Evolutionary conservation across 2,797 vertebrate species (phyloP), one percentile per base, ranked within the genome.

Genomic region (Lutjanus argentimaculatus): DNA sequence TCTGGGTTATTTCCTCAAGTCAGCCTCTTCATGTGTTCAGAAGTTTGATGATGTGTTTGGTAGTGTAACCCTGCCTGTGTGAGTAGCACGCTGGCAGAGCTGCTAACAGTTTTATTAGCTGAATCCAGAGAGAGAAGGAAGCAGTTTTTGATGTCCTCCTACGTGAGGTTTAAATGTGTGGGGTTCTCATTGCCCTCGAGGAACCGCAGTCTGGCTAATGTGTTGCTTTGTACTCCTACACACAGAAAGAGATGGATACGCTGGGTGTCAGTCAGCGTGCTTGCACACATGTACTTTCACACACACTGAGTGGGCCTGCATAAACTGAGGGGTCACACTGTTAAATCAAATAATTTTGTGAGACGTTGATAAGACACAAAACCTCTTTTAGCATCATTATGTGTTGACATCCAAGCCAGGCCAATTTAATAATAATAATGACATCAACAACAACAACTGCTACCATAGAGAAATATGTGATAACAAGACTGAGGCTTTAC

Each of bases 181-280:
- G 88, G 91, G 82, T 86, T 91, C 83, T 90, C 83, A 81, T 82
- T 91, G 90, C 89, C 92, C 92, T 93, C 70, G 65, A 93, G 91
- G 91, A 94, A 87, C 82, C 69, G 55, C 83, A 85, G 91, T 91
- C 90, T 93, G 91, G 89, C 84, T 93, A 94, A 92, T 93, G 87
- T 92, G 89, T 83, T 91, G 75, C 92, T 93, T 92, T 93, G 84
- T 90, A 92, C 94, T 92, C 93, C 92, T 77, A 93, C 91, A 89
- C 92, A 82, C 63, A 72, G 72, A 85, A 74, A 77, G 72, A 85
- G 78, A 89, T 79, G 77, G 87, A 82, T 80, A 77, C 69, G 77
- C 48, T 2, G 65, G 61, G 77, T 83, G 80, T 83, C 61, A 49
- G 82, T 86, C 76, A 72, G 61, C 57, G 58, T 10, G 15, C 58